Evolutionary conservation across 2,888 invertebrate species (phyloP).

Genomic region (Agrotis segetum): DNA sequence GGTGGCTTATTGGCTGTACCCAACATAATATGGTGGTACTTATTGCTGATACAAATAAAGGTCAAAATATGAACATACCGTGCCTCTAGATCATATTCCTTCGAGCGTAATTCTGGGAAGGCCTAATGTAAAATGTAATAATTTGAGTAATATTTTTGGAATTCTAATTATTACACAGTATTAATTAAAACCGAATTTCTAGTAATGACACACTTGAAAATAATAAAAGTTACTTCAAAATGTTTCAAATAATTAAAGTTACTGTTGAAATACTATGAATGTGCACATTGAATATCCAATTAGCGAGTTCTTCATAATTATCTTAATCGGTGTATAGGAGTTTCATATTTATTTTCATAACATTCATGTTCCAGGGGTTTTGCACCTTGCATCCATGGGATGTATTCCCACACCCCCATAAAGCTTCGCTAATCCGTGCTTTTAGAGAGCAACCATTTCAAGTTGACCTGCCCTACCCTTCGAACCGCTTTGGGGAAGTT

Average conservation of each 20-base stretch:
- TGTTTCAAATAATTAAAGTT: conserved; percentile 22
- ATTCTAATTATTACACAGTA: neutral
- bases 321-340: conserved; percentile 28
- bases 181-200: conserved; percentile 22
- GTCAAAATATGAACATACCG: neutral
- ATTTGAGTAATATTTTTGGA: too few relatives aligned
- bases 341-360: conserved; percentile 59
- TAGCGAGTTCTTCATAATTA: conserved; percentile 35
- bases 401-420: conserved; percentile 79
- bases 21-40: conserved; percentile 9
- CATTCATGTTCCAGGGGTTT: conserved; percentile 59
- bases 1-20: conserved; percentile 37
- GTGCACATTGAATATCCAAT: conserved; percentile 43
- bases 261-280: conserved; percentile 13
- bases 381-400: conserved; percentile 77
- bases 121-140: too few relatives aligned
- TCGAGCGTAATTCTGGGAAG: neutral
- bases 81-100: neutral
- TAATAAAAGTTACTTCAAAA: conserved; percentile 19
- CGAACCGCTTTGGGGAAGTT: conserved; percentile 60
- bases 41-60: conserved; percentile 21
- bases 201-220: conserved; percentile 7
- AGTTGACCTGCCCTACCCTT: conserved; percentile 67
- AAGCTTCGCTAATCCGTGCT: conserved; percentile 75
- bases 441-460: conserved; percentile 69